phyloP scores from a whole-genome alignment of 2,888 invertebrate genomes.

The Ornithoptera priamus region DNA sequence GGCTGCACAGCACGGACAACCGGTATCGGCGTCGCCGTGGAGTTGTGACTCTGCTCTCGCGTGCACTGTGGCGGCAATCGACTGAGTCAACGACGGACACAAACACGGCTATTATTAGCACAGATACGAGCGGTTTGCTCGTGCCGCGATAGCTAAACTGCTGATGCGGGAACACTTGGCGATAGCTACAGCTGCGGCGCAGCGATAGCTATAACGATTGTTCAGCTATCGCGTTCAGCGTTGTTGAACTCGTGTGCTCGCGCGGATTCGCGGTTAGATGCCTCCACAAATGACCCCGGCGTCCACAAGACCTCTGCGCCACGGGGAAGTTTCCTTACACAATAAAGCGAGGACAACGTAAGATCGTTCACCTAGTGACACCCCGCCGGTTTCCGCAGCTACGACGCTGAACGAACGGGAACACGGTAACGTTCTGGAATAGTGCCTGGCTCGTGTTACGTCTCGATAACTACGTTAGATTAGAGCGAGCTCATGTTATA shows the following conservation, averaged over 20 bases:
- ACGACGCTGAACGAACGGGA: too few species aligned
- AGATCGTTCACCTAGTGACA: too few species aligned
- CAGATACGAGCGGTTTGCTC: constrained; percentile 31
- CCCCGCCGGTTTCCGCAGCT: background rate
- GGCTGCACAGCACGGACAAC: too few species aligned
- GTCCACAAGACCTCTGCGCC: too few species aligned
- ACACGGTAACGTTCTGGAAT: constrained; percentile 4
- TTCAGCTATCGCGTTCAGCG: too few species aligned
- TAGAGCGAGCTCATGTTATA: background rate
- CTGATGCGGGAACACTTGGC: constrained; percentile 39
- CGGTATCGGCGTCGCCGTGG: background rate
- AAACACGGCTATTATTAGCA: constrained; percentile 44
- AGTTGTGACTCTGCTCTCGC: constrained; percentile 8
- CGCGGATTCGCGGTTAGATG: too few species aligned
- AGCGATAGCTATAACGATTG: too few species aligned
- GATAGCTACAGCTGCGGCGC: background rate
- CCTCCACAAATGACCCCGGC: too few species aligned
- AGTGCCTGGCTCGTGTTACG: constrained; percentile 2
- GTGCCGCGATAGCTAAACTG: constrained; percentile 32
- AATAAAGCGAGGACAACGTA: too few species aligned
- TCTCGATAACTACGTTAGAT: constrained; percentile 9
- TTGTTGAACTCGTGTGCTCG: too few species aligned
- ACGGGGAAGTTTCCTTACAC: too few species aligned
- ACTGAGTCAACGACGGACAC: constrained; percentile 34
- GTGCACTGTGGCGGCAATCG: constrained; percentile 15